Evolutionary conservation across 2,797 vertebrate species (phyloP).

Genomic region (Pachyuromys duprasi): DNA sequence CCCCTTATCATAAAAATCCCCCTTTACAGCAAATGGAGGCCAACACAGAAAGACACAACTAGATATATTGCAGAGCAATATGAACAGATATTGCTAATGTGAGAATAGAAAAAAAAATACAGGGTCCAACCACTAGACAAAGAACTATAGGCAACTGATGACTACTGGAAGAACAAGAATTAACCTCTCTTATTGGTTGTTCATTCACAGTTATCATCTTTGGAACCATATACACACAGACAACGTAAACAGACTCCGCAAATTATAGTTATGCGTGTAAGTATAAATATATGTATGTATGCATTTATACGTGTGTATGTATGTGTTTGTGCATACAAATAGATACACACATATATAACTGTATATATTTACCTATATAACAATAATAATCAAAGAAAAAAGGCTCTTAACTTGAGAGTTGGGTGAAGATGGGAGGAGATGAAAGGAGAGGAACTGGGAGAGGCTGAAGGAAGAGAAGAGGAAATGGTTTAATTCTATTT

Average conservation of each 20-base stretch:
- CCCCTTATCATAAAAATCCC: too few species aligned
- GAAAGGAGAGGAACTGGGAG: not conserved
- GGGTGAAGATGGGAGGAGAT: too few species aligned
- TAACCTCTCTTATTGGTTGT: not conserved
- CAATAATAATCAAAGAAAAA: not conserved
- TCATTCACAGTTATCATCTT: not conserved
- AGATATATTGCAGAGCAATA: not conserved
- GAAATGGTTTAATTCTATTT: not conserved
- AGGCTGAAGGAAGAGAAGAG: too few species aligned
- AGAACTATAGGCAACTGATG: not conserved
- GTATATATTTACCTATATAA: too few species aligned
- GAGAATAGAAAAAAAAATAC: not conserved
- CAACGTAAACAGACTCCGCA: not conserved
- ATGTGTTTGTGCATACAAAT: not conserved
- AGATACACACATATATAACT: not conserved
- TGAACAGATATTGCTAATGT: not conserved
- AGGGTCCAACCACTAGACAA: not conserved
- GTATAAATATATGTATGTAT: too few species aligned
- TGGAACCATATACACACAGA: not conserved
- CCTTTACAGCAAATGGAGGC: not conserved
- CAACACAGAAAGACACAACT: too few species aligned
- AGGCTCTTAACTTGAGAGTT: not conserved
- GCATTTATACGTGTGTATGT: not conserved
- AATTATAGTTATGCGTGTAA: not conserved
- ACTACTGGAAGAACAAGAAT: not conserved